A percentile compares a stretch with the other conserved stretches of the same genome.
phyloP scores from a whole-genome alignment of 35 echinoderm and acorn worm species.

The Eucidaris tribuloides region DNA sequence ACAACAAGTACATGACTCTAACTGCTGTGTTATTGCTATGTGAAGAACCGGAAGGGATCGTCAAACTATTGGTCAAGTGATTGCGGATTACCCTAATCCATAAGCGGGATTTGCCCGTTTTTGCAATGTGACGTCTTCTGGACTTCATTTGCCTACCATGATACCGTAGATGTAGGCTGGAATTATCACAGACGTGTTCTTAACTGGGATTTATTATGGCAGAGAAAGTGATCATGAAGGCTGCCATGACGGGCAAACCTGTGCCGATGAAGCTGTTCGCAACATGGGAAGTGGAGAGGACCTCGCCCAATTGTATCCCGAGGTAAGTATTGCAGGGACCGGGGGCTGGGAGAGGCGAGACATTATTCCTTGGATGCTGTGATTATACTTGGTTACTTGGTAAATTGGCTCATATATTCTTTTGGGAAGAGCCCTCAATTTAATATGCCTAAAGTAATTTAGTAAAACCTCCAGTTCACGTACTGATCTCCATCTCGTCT shows the following conservation, averaged over 20 bases:
- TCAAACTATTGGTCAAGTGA: too few species aligned
- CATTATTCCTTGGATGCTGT: background rate
- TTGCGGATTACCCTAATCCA: too few species aligned
- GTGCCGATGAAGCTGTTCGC: conserved; percentile 98
- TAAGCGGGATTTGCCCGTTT: too few species aligned
- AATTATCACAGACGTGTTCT: background rate
- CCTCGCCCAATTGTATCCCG: conserved; percentile 91
- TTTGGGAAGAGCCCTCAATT: background rate
- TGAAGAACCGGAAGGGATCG: too few species aligned
- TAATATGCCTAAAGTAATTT: background rate
- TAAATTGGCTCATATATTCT: too few species aligned
- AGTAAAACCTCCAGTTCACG: background rate
- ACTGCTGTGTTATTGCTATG: too few species aligned
- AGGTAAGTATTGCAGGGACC: conserved; percentile 35
- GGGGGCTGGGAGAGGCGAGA: background rate
- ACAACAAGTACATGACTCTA: too few species aligned
- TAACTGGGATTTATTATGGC: conserved; percentile 45
- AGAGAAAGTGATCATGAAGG: conserved; percentile 52
- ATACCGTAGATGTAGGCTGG: background rate
- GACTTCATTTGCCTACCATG: background rate
- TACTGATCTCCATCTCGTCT: too few species aligned
- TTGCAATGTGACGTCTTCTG: too few species aligned
- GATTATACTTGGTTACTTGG: background rate
- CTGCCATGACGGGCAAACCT: conserved; percentile 48
- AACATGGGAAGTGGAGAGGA: conserved; percentile 97